phyloP scores from a whole-genome alignment of 2,113 vertebrate species.

The Sarotherodon lohbergeri region DNA sequence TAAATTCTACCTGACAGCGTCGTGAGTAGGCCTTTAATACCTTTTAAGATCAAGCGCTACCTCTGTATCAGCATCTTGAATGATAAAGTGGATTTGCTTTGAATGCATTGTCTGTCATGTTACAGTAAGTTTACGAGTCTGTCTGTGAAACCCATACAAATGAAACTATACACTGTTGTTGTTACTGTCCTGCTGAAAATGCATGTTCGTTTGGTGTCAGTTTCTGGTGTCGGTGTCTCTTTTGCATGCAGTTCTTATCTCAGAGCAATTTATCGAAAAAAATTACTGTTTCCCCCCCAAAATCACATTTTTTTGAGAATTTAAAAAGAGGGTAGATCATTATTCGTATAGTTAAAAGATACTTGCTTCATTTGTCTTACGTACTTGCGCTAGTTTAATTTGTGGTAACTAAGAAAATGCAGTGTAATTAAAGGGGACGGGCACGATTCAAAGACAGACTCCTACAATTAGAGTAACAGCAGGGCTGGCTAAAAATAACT shows the following conservation, averaged over 20 bases:
- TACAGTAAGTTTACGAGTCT: neutral
- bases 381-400: slow-evolving; percentile 27
- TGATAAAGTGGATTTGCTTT: neutral
- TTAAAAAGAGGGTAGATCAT: neutral
- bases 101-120: neutral
- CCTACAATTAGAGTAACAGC: slow-evolving; percentile 62
- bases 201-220: neutral
- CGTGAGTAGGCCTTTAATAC: neutral
- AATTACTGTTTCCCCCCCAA: neutral
- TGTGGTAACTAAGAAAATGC: slow-evolving; percentile 23
- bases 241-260: slow-evolving; percentile 10
- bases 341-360: neutral
- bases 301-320: neutral
- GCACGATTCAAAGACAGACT: slow-evolving; percentile 46
- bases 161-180: neutral
- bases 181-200: neutral
- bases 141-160: neutral
- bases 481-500: slow-evolving; percentile 57
- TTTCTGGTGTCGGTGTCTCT: neutral
- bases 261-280: neutral
- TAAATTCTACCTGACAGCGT: neutral
- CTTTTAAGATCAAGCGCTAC: neutral
- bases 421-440: slow-evolving; percentile 55
- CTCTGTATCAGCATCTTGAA: neutral
- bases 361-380: slow-evolving; percentile 5